Evolutionary conservation across 1,140 invertebrate species (phyloP).

Genomic region (Megathymus violae): DNA sequence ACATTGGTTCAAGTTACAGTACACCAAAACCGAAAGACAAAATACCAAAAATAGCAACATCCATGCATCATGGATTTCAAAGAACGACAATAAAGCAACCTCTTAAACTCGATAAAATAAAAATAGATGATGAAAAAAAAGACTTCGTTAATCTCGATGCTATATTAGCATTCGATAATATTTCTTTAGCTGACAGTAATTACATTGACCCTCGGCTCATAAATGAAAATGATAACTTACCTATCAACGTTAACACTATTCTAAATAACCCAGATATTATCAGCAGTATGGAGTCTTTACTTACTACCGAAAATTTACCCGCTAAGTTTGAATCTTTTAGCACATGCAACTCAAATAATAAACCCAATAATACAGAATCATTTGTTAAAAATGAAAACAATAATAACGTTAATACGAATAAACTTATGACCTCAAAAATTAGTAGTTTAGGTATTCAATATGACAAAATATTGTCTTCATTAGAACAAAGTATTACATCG

Average conservation of each 20-base stretch:
- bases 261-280: conserved; percentile 79
- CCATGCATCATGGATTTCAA: conserved; percentile 79
- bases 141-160: conserved; percentile 72
- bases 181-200: conserved; percentile 76
- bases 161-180: conserved; percentile 69
- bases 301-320: conserved; percentile 77
- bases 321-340: conserved; percentile 77
- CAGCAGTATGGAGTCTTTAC: conserved; percentile 77
- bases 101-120: conserved; percentile 77
- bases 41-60: conserved; percentile 77
- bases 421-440: conserved; percentile 57
- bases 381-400: conserved; percentile 60
- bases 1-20: conserved; percentile 69
- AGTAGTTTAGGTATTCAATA: conserved; percentile 77
- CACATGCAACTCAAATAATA: conserved; percentile 49
- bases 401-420: conserved; percentile 57
- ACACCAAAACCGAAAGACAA: conserved; percentile 78
- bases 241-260: conserved; percentile 77
- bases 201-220: conserved; percentile 79
- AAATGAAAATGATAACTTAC: conserved; percentile 79
- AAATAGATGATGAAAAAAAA: conserved; percentile 68
- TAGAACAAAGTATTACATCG: conserved; percentile 80
- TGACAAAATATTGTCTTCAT: conserved; percentile 80
- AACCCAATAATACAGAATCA: conserved; percentile 39
- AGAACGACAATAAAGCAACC: conserved; percentile 71